Conservation (phyloP, 35 echinoderm and acorn worm species). For the Acanthaster planci region DNA sequence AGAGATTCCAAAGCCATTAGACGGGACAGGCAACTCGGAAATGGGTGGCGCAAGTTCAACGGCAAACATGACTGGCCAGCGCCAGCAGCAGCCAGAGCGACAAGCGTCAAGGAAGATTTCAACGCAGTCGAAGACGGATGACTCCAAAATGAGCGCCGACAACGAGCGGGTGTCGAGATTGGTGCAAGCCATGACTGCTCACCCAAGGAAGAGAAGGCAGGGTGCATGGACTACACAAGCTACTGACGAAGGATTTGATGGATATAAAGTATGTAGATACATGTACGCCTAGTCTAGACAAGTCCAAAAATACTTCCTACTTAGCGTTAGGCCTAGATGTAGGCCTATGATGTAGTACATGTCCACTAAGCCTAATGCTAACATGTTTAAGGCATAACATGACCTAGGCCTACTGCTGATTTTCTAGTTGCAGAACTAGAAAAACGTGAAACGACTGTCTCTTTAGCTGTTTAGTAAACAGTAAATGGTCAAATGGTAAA, state of each 20-base stretch:
- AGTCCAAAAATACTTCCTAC: too few relatives aligned
- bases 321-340: too few relatives aligned
- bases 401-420: too few relatives aligned
- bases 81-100: neutral
- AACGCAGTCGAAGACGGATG: neutral
- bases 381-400: too few relatives aligned
- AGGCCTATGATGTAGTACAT: too few relatives aligned
- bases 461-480: too few relatives aligned
- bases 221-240: neutral
- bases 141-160: neutral
- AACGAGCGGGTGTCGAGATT: slow-evolving; percentile 33
- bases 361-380: too few relatives aligned
- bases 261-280: slow-evolving; percentile 23
- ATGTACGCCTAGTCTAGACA: too few relatives aligned
- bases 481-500: too few relatives aligned
- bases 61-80: neutral
- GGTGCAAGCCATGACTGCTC: slow-evolving; percentile 24
- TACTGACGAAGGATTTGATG: slow-evolving; percentile 29
- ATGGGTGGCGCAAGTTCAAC: neutral
- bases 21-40: neutral
- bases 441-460: too few relatives aligned
- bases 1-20: neutral
- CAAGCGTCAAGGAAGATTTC: neutral
- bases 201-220: slow-evolving; percentile 5
- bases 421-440: too few relatives aligned